Base-by-base conservation (phyloP, 1,140 invertebrate genomes). In the Copidosoma floridanum region DNA sequence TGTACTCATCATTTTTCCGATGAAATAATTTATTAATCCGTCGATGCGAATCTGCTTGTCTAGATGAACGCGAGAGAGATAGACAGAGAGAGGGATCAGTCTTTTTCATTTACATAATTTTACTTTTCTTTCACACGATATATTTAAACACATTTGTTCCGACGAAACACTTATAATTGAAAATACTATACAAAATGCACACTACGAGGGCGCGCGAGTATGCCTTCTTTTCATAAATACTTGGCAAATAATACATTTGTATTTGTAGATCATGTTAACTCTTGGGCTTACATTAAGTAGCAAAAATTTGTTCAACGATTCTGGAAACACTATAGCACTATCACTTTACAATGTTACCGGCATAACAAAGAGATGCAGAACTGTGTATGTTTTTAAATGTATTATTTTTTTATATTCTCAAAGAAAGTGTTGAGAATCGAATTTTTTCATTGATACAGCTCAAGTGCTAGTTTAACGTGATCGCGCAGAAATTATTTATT, bases 21-120 rank as follows among this genome's bases (percentile, higher is more conserved):
- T 58, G 23, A 56, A 23, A 57, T 23, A 48, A 41, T 50, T 40
- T 20, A n/a, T 47, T 18, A 26, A 38, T 50, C 41, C 38, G 32
- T 48, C 35, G 26, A 21, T 32, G 41, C 32, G 27, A 35, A 24
- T 47, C 14, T 18, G 21, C 12, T 26, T 8, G 16, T 29, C 37
- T 21, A 21, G 38, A 37, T 35, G 21, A 21, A 29, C 16, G 43
- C 16, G 51, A 60, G 58, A 59, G 57, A 60, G 58, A 60, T 46
- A 60, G 58, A 60, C 43, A 60, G 51, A 54, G 43, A 56, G 43
- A 53, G 50, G 50, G 41, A 60, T 54, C 51, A 60, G 51, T 60
- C 58, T 60, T 53, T 57, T 26, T 47, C 20, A 11, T 24, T 47
- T 47, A 12, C 2, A 26, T 47, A 26, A 26, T 47, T 6, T 47